Evolutionary conservation across 2,888 invertebrate species (phyloP).

Genomic region (Leptarthrus brevirostris): DNA sequence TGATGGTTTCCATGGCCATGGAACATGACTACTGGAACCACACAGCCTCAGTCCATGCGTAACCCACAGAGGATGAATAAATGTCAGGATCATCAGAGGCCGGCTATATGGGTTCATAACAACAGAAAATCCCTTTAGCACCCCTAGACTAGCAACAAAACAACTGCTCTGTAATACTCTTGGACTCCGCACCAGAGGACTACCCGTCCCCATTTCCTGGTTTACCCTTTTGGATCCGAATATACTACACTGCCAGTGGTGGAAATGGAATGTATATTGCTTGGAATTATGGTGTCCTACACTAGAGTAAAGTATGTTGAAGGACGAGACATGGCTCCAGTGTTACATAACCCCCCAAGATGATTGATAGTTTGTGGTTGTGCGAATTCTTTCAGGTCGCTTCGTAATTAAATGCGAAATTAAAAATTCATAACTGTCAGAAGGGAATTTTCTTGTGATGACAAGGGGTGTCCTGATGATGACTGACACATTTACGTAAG

Average conservation of each 20-base stretch:
- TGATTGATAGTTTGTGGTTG: constrained; percentile 50
- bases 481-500: constrained; percentile 43
- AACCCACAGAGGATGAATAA: constrained; percentile 35
- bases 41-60: constrained; percentile 1
- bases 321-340: constrained; percentile 11
- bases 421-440: constrained; percentile 52
- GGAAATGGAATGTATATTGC: not conserved
- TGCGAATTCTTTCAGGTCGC: constrained; percentile 34
- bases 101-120: constrained; percentile 45
- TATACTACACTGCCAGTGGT: not conserved
- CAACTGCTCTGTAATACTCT: constrained; percentile 34
- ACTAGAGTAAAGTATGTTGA: constrained; percentile 1
- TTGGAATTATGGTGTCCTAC: not conserved
- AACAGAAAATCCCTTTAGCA: constrained; percentile 52
- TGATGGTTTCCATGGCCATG: constrained; percentile 30
- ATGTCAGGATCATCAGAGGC: constrained; percentile 40
- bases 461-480: constrained; percentile 37
- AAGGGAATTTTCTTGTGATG: constrained; percentile 51
- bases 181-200: constrained; percentile 23
- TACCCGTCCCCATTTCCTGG: constrained; percentile 10
- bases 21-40: constrained; percentile 30
- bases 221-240: constrained; percentile 12
- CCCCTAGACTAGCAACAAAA: constrained; percentile 48
- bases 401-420: constrained; percentile 50
- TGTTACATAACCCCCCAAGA: constrained; percentile 48